phyloP scores from a whole-genome alignment of 2,888 invertebrate species.

The Nymphalis urticae region DNA sequence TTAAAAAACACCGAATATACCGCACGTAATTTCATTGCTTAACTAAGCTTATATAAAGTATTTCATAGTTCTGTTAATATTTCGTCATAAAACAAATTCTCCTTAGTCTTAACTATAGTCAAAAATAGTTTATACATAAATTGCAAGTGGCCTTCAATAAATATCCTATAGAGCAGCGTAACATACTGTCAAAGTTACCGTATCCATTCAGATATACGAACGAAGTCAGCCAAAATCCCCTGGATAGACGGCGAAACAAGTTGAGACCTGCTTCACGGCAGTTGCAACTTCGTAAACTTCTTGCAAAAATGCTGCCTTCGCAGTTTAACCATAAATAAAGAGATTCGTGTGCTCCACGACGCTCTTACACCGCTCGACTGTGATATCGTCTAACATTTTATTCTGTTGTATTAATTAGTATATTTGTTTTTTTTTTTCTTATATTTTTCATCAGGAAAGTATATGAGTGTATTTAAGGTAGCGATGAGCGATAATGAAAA shows the following conservation, averaged over 20 bases:
- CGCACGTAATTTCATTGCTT: no score
- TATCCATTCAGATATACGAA: conserved; percentile 24
- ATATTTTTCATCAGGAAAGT: no score
- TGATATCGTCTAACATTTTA: background rate
- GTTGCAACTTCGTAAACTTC: conserved; percentile 36
- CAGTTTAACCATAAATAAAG: conserved; percentile 56
- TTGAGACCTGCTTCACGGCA: conserved; percentile 32
- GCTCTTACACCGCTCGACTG: conserved; percentile 49
- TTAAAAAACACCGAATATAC: no score
- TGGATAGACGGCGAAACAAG: conserved; percentile 30
- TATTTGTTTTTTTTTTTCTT: no score
- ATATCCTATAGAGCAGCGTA: background rate
- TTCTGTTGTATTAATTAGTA: no score
- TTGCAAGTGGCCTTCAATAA: background rate
- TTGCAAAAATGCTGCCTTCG: conserved; percentile 43
- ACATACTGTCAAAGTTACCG: conserved; percentile 24
- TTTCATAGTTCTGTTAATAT: no score
- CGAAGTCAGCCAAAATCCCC: conserved; percentile 23
- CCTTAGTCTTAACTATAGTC: no score
- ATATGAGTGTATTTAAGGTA: no score
- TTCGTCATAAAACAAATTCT: no score
- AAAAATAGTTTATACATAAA: background rate
- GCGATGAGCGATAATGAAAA: no score
- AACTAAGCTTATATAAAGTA: no score
- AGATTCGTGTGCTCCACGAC: conserved; percentile 42